A percentile compares a stretch with the other conserved stretches of the same genome.
Evolutionary conservation across 2,888 invertebrate genomes (phyloP).

Genomic region (Pelosia muscerda): DNA sequence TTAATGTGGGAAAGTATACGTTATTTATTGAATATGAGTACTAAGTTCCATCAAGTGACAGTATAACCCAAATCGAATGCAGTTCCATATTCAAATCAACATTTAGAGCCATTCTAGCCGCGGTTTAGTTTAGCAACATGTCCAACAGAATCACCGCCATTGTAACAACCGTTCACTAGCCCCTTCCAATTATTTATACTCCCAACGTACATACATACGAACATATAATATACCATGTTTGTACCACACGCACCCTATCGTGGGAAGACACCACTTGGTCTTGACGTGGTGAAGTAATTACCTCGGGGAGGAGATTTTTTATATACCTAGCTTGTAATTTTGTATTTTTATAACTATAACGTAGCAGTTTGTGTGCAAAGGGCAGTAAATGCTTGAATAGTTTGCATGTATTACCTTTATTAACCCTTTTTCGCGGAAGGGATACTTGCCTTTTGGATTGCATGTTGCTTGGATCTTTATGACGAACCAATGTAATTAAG

Average conservation of each 20-base stretch:
- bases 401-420: neutral
- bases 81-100: too few relatives aligned
- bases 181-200: slow-evolving; percentile 22
- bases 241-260: slow-evolving; percentile 21
- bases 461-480: too few relatives aligned
- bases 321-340: slow-evolving; percentile 21
- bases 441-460: neutral
- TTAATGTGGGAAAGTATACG: too few relatives aligned
- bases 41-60: too few relatives aligned
- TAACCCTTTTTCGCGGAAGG: neutral
- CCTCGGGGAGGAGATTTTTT: slow-evolving; percentile 31
- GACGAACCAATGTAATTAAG: too few relatives aligned
- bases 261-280: slow-evolving; percentile 40
- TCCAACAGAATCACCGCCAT: neutral
- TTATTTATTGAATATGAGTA: too few relatives aligned
- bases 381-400: neutral
- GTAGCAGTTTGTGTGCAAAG: neutral
- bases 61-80: too few relatives aligned
- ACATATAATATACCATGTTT: slow-evolving; percentile 4
- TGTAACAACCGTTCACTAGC: slow-evolving; percentile 2
- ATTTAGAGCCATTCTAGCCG: neutral
- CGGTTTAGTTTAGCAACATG: neutral
- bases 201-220: neutral
- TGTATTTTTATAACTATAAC: slow-evolving; percentile 24
- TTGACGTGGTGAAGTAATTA: slow-evolving; percentile 40